A percentile compares a stretch with the other conserved stretches of the same genome.
phyloP scores from a whole-genome alignment of 1,140 invertebrate species.

The Leptestheria dahalacensis region DNA sequence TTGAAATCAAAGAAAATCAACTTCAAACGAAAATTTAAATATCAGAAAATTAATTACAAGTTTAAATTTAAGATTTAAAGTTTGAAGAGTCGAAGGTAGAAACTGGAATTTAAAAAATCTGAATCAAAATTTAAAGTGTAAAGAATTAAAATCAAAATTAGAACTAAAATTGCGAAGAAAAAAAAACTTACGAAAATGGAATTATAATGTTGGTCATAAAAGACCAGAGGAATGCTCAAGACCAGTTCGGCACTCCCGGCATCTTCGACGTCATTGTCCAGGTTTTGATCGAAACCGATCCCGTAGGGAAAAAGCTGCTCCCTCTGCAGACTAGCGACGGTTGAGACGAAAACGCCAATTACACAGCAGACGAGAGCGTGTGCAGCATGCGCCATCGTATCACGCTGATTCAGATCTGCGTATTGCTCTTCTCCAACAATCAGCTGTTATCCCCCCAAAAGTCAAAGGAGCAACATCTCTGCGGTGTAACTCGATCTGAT shows the following conservation, averaged over 20 bases:
- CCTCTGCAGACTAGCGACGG: too few species aligned
- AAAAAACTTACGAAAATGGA: constrained; percentile 53
- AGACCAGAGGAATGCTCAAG: constrained; percentile 46
- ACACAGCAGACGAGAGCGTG: too few species aligned
- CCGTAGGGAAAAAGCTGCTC: constrained; percentile 7
- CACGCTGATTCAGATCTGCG: not conserved
- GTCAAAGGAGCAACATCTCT: not conserved
- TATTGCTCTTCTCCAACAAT: not conserved
- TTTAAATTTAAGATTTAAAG: not conserved
- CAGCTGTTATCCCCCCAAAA: too few species aligned
- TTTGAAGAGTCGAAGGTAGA: too few species aligned
- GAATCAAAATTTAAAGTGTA: too few species aligned
- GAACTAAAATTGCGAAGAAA: not conserved
- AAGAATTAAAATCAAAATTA: too few species aligned
- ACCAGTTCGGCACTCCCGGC: constrained; percentile 29
- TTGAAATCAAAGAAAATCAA: too few species aligned
- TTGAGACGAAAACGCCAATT: too few species aligned
- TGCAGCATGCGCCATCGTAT: not conserved
- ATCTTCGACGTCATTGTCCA: constrained; percentile 26
- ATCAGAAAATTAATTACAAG: constrained; percentile 24
- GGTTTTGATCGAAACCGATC: not conserved
- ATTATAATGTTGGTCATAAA: constrained; percentile 52
- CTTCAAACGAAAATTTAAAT: too few species aligned
- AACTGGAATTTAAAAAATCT: too few species aligned
- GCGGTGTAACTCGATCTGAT: not conserved